A percentile compares a stretch with the other conserved stretches of the same genome.
phyloP scores from a whole-genome alignment of 2,113 vertebrate species.

The Scartelaos histophorus region DNA sequence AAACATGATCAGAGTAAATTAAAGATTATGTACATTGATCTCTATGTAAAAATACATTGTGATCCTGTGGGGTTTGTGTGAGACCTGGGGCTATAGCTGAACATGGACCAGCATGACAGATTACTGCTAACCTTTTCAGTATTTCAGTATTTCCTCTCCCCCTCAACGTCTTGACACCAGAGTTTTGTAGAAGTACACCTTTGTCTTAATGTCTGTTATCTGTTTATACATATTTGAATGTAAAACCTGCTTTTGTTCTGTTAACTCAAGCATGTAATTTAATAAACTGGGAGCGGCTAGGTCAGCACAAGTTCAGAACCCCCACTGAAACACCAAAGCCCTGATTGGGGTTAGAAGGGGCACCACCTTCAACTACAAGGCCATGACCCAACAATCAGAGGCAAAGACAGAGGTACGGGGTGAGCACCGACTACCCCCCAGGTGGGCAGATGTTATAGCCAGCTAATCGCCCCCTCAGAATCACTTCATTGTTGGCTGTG shows the following conservation, averaged over 20 bases:
- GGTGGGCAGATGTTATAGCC: conserved; percentile 34
- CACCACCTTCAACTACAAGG: conserved; percentile 52
- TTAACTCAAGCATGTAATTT: conserved; percentile 43
- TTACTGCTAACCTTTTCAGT: neutral
- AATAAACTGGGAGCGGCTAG: conserved; percentile 60
- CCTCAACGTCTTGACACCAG: conserved; percentile 1
- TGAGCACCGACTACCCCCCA: conserved; percentile 43
- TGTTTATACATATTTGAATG: conserved; percentile 35
- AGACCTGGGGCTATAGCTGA: neutral
- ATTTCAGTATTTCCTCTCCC: conserved; percentile 16
- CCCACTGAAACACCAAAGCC: conserved; percentile 43
- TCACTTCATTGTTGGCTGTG: conserved; percentile 68
- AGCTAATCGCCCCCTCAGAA: conserved; percentile 65
- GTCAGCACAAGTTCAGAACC: conserved; percentile 62
- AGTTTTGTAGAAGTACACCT: conserved; percentile 17
- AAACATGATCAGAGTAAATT: no score
- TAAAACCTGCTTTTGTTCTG: conserved; percentile 53
- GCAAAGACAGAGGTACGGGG: conserved; percentile 33
- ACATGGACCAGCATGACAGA: neutral
- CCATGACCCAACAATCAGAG: conserved; percentile 55
- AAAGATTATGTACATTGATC: neutral
- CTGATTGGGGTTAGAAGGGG: conserved; percentile 67
- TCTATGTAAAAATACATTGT: neutral
- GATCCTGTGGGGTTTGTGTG: neutral
- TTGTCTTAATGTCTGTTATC: conserved; percentile 24